Evolutionary conservation across 2,113 vertebrate species (phyloP), one percentile per base, ranked within the genome.

Genomic region (Chaetops frenatus): DNA sequence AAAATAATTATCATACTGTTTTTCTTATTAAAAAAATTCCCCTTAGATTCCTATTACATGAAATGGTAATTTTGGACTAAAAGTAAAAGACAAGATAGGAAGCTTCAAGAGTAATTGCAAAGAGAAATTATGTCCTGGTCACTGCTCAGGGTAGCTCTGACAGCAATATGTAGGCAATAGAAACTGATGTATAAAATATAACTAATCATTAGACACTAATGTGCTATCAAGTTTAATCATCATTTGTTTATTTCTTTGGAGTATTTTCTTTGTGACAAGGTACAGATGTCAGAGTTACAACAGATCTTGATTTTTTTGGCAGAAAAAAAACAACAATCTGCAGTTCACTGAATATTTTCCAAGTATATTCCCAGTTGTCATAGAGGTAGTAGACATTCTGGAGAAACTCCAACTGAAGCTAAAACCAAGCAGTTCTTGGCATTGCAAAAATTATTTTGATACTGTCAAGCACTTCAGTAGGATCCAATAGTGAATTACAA

Each of bases 301-400:
- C 35, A 36, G 48, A 95, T 95, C 73, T 94, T 92, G 64, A 81
- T 57, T 64, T 65, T 92, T 95, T 94, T 97, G 95, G 91, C 96
- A 97, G 90, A 58, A 81, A 77, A 77, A 96, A 58, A 23, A 29
- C 57, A 73, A 73, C 69, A 93, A 50, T 92, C 83, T 95, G 86
- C 77, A 90, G 42, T 96, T 95, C 24, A 2, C 67, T 96, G 96
- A 96, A 77, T 96, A 50, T 86, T 92, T 97, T 96, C 97, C 91
- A 97, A 97, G 85, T 13, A 50, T 69, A 88, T 38, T 96, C 56
- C 85, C 66, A 88, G 58, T 80, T 89, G 84, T 78, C 64, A 73
- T 8, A 94, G 87, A 96, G 61, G 94, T 95, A 94, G 44, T 56
- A 97, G 90, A 92, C 61, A 90, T 77, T 73, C 67, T 94, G 62